Percentiles rank a stretch among this genome's conserved stretches.
phyloP scores from a whole-genome alignment of 64 coral and sea anemone species.

The Actinia tenebrosa region DNA sequence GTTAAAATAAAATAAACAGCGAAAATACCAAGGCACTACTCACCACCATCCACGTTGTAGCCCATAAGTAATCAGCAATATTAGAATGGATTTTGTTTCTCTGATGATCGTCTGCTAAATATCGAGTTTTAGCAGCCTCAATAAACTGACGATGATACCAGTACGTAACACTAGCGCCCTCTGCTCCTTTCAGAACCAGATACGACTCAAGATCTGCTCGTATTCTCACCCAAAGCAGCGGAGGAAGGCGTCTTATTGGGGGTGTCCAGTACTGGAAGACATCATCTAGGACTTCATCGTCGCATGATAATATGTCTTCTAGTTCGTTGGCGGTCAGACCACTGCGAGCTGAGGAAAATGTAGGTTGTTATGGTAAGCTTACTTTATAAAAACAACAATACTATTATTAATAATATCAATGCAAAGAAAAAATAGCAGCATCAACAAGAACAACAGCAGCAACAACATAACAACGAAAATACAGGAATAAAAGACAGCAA shows the following conservation, averaged over 20 bases:
- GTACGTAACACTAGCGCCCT: constrained; percentile 58
- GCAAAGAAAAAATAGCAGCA: no score
- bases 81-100: constrained; percentile 50
- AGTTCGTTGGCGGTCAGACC: constrained; percentile 75
- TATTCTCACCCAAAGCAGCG: constrained; percentile 81
- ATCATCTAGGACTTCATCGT: constrained; percentile 71
- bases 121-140: constrained; percentile 62
- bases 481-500: no score
- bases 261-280: constrained; percentile 94
- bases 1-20: no score
- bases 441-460: no score
- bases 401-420: no score
- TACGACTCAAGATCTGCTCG: constrained; percentile 71
- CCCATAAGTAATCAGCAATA: constrained; percentile 84
- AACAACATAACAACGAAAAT: no score
- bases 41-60: constrained; percentile 64
- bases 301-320: constrained; percentile 79
- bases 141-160: constrained; percentile 89
- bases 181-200: constrained; percentile 69
- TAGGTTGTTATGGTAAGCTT: no score
- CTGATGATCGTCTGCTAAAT: constrained; percentile 52
- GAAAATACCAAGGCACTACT: not conserved
- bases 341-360: constrained; percentile 35
- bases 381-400: no score
- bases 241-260: constrained; percentile 77